Evolutionary conservation across 1,140 invertebrate genomes (phyloP), one percentile per base, ranked within the genome.

Genomic region (Archivesica marissinica): DNA sequence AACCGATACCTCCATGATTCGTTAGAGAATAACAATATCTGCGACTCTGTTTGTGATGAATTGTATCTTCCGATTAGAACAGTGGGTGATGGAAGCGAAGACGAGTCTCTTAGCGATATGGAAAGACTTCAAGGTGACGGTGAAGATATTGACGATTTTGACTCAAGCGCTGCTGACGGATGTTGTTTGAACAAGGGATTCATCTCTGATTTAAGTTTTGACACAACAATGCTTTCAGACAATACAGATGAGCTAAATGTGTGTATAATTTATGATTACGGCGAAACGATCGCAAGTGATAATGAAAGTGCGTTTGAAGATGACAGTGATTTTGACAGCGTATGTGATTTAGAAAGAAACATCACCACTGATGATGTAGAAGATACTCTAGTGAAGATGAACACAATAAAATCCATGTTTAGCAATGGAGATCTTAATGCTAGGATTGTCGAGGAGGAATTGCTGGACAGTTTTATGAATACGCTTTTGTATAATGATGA

Each of bases 261-360:
- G 11, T 25, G 59, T 64, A 28, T 64, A 30, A 7, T 64, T 11
- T 64, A 64, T 33, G 59, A 64, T 30, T 11, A 25, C 7, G 20
- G 15, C 3, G 20, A 30, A 11, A 30, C 6, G 15, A 30, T 13
- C 3, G 28, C 28, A 11, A 20, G 11, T 30, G 59, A 64, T 64
- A 30, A 64, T 64, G 59, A 64, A 64, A 64, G 59, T 64, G 59
- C 59, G 28, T 64, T 64, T 64, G 54, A 59, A 59, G 59, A 64
- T 64, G 59, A 64, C 11, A 64, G 59, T 64, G 59, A 64, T 15
- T 64, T 23, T 20, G 23, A 7, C 15, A 64, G 30, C 17, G 59
- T 56, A 7, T 56, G 52, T 56, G 52, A 56, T 23, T n/a, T n/a
- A n/a, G n/a, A n/a, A n/a, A n/a, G n/a, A n/a, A n/a, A n/a, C n/a